A percentile compares a stretch with the other conserved stretches of the same genome.
Conservation (phyloP, 2,113 vertebrate species). For the Cyphomyrus plagiostoma region DNA sequence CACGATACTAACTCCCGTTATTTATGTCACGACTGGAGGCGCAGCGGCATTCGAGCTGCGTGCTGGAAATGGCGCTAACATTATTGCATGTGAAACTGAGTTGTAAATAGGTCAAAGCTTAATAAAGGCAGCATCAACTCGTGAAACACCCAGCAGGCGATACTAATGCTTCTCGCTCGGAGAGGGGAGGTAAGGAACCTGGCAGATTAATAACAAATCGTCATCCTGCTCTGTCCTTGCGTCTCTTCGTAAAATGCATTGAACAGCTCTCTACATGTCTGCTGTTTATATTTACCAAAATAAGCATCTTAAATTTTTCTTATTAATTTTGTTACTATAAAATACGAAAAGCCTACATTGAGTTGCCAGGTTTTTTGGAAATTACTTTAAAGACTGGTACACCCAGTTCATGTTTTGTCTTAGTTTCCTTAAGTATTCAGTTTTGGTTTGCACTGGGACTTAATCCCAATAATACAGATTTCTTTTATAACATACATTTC, state of each 20-base stretch:
- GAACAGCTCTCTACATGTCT: neutral
- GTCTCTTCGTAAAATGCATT: neutral
- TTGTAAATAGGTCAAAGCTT: constrained; percentile 3
- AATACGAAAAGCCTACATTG: neutral
- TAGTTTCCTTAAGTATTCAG: neutral
- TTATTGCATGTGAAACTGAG: neutral
- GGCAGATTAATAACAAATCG: neutral
- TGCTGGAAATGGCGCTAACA: neutral
- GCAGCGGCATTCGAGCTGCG: neutral
- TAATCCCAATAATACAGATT: neutral
- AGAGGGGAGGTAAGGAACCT: neutral
- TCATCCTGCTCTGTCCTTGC: neutral
- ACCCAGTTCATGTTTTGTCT: neutral
- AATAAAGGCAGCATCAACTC: neutral
- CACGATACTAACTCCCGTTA: neutral
- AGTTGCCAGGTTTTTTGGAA: neutral
- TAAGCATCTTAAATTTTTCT: neutral
- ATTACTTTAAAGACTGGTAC: neutral
- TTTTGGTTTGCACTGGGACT: neutral
- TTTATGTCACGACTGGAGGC: neutral
- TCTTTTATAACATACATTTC: neutral
- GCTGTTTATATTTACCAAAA: neutral
- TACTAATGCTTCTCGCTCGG: neutral
- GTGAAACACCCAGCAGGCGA: neutral
- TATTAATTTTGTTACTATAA: neutral